These are phyloP conservation scores for Taurulus bubalis DNA, from an alignment of 2,113 vertebrate species.

Conservation along the genomic window DNA sequence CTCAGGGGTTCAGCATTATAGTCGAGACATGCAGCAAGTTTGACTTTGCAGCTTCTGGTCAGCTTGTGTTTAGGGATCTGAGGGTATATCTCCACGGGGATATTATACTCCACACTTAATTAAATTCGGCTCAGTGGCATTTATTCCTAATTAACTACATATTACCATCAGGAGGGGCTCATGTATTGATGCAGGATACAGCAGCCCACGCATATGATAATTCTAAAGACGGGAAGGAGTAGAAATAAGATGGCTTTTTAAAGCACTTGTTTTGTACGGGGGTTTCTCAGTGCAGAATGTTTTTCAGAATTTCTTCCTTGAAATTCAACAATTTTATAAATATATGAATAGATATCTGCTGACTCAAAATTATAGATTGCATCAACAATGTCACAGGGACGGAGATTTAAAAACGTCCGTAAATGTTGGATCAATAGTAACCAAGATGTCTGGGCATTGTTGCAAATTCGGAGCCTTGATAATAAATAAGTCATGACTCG, in stretches of 20 bases:
- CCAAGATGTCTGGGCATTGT: too few species aligned
- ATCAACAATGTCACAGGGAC: background rate
- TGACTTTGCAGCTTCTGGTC: constrained; percentile 63
- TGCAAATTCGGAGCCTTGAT: background rate
- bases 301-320: constrained; percentile 9
- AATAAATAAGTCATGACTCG: background rate
- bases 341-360: background rate
- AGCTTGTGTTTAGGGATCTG: constrained; percentile 49
- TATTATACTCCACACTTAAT: constrained; percentile 72
- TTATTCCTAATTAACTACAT: constrained; percentile 80
- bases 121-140: constrained; percentile 77
- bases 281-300: background rate
- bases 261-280: background rate
- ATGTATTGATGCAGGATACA: constrained; percentile 69
- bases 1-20: constrained; percentile 43
- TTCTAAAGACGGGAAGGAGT: constrained; percentile 65
- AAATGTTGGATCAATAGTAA: background rate
- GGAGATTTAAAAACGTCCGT: background rate
- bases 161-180: constrained; percentile 73
- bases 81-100: constrained; percentile 60
- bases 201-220: constrained; percentile 61
- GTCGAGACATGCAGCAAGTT: constrained; percentile 43
- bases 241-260: constrained; percentile 24
- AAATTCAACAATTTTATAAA: background rate
- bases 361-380: background rate